Conservation (phyloP, 2,888 invertebrate species). For the Calameuta pallipes region DNA sequence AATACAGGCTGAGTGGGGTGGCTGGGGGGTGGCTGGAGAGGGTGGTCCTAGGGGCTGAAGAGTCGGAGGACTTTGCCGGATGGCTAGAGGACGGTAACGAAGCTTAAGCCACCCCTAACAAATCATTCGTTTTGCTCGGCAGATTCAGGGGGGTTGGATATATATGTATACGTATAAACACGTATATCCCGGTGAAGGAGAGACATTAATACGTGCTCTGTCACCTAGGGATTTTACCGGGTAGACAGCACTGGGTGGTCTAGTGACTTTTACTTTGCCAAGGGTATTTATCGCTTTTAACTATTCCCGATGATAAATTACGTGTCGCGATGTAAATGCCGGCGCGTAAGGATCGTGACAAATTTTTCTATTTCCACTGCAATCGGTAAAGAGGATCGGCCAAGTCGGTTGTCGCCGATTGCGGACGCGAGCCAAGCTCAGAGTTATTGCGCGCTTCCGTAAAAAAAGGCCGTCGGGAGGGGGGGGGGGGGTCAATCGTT, state of each 20-base stretch:
- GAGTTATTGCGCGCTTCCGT: background rate
- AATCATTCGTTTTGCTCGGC: constrained; percentile 52
- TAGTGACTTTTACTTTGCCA: background rate
- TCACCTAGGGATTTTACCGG: background rate
- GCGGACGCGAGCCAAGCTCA: background rate
- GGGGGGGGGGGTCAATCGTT: no score
- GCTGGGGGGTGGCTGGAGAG: no score
- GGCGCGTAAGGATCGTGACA: no score
- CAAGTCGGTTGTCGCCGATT: background rate
- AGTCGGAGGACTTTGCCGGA: background rate
- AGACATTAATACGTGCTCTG: constrained; percentile 33
- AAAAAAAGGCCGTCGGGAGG: background rate
- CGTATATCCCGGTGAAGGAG: background rate
- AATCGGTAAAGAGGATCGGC: no score
- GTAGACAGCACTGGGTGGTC: background rate
- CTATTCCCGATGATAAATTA: background rate
- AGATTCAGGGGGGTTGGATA: constrained; percentile 20
- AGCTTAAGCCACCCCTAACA: constrained; percentile 54
- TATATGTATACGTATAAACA: background rate
- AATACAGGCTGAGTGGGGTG: background rate
- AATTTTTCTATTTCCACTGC: background rate
- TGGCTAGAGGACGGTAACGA: constrained; percentile 41
- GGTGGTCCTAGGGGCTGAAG: background rate
- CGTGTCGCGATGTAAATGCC: no score
- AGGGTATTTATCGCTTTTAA: background rate